Evolutionary conservation across 2,888 invertebrate genomes (phyloP).

Genomic region (Tromatobia lineatoria): DNA sequence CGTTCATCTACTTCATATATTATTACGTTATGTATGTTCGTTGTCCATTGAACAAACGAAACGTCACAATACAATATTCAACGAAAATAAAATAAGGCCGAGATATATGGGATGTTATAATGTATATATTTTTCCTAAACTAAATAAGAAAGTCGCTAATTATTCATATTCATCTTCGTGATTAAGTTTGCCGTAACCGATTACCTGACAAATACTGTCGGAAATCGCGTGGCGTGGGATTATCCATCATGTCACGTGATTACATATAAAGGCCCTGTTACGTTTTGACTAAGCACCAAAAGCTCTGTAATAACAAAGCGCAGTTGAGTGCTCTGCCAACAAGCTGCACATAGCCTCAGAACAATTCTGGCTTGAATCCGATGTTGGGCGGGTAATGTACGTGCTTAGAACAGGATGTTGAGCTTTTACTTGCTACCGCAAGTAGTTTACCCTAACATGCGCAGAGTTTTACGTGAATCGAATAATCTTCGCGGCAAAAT

Average conservation of each 20-base stretch:
- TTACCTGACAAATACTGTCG: background rate
- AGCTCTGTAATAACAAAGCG: slow-evolving; percentile 54
- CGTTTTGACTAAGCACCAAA: slow-evolving; percentile 37
- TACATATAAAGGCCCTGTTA: background rate
- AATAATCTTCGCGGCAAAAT: slow-evolving; percentile 55
- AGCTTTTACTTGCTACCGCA: slow-evolving; percentile 32
- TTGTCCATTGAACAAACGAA: background rate
- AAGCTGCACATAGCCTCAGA: slow-evolving; percentile 23
- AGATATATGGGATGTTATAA: background rate
- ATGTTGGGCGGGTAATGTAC: slow-evolving; percentile 38
- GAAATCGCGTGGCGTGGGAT: slow-evolving; percentile 1
- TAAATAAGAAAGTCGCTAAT: background rate
- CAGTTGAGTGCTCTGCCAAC: slow-evolving; percentile 54
- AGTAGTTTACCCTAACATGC: background rate
- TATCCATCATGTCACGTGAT: background rate
- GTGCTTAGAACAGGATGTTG: slow-evolving; percentile 21
- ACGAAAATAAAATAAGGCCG: background rate
- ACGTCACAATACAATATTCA: slow-evolving; percentile 1
- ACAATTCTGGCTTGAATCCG: slow-evolving; percentile 39
- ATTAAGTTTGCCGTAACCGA: background rate
- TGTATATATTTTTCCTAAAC: background rate
- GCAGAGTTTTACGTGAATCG: slow-evolving; percentile 21
- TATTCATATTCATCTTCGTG: background rate
- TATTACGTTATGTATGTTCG: background rate
- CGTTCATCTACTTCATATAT: background rate